phyloP scores from a whole-genome alignment of 2,113 vertebrate species.

The Copsychus sechellarum region DNA sequence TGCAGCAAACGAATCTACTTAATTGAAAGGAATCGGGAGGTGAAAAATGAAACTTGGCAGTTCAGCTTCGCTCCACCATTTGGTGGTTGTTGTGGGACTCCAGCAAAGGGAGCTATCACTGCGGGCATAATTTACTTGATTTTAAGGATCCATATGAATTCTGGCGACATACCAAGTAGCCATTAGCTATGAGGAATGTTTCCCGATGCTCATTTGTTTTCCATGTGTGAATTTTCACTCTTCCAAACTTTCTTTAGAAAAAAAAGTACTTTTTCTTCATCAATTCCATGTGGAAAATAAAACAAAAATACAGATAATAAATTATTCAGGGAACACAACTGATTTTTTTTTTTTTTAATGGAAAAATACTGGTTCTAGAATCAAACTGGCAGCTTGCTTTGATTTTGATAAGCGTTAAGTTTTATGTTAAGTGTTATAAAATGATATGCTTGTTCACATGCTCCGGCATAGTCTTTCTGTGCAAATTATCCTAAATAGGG shows the following conservation, averaged over 20 bases:
- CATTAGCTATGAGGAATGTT: neutral
- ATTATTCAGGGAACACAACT: slow-evolving; percentile 13
- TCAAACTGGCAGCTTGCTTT: slow-evolving; percentile 34
- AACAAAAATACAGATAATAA: slow-evolving; percentile 57
- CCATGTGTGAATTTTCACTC: slow-evolving; percentile 6
- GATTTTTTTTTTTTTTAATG: neutral
- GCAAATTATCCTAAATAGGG: slow-evolving; percentile 50
- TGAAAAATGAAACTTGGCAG: slow-evolving; percentile 57
- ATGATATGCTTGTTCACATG: slow-evolving; percentile 23
- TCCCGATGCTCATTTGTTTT: slow-evolving; percentile 43
- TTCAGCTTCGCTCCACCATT: neutral
- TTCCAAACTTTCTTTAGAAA: neutral
- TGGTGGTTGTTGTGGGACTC: slow-evolving; percentile 9
- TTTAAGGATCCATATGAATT: slow-evolving; percentile 28
- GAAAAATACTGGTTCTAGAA: slow-evolving; percentile 44
- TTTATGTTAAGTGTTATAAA: slow-evolving; percentile 54
- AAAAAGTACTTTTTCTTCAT: neutral
- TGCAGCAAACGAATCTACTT: neutral
- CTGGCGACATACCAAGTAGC: slow-evolving; percentile 16
- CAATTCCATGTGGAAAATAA: slow-evolving; percentile 48
- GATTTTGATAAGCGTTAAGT: slow-evolving; percentile 21
- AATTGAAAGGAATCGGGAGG: slow-evolving; percentile 37
- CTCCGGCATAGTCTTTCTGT: slow-evolving; percentile 31
- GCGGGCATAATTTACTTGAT: slow-evolving; percentile 24
- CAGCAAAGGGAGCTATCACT: slow-evolving; percentile 4